Conservation (phyloP, 2,888 invertebrate genomes). For the Venustoraphidia nigricollis region DNA sequence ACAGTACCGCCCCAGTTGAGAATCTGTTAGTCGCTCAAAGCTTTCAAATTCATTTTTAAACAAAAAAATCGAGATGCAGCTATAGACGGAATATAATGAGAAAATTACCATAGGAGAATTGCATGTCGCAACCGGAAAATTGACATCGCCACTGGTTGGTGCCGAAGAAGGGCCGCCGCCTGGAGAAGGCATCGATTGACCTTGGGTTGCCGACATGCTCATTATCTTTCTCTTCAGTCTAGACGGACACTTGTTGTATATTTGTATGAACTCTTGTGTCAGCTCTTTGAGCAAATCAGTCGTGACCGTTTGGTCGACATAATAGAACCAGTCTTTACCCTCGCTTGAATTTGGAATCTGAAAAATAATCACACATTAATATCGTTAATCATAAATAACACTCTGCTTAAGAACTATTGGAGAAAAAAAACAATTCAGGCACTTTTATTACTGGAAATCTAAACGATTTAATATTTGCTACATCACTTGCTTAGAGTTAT, state of each 20-base stretch:
- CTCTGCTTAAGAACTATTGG: no score
- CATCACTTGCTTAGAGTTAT: no score
- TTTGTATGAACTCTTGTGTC: constrained; percentile 78
- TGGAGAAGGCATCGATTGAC: constrained; percentile 21
- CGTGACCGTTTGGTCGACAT: constrained; percentile 84
- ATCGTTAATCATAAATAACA: no score
- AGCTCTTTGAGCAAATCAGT: constrained; percentile 67
- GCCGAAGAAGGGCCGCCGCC: constrained; percentile 5
- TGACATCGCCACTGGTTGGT: neutral
- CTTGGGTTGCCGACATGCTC: constrained; percentile 39
- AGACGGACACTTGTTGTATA: constrained; percentile 87
- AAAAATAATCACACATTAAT: constrained; percentile 9
- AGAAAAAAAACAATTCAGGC: no score
- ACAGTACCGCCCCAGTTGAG: no score
- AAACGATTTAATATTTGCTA: no score
- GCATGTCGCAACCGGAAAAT: neutral
- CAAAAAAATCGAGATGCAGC: neutral
- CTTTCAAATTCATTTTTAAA: no score
- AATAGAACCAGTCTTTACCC: constrained; percentile 88
- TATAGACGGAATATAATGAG: neutral
- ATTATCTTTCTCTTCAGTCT: constrained; percentile 79
- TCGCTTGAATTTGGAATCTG: constrained; percentile 90
- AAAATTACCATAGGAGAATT: constrained; percentile 4
- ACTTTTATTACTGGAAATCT: no score
- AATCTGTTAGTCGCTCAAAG: no score